These are phyloP conservation scores for Euproctis similis DNA, from an alignment of 2,888 invertebrate species.

Conservation along the genomic window DNA sequence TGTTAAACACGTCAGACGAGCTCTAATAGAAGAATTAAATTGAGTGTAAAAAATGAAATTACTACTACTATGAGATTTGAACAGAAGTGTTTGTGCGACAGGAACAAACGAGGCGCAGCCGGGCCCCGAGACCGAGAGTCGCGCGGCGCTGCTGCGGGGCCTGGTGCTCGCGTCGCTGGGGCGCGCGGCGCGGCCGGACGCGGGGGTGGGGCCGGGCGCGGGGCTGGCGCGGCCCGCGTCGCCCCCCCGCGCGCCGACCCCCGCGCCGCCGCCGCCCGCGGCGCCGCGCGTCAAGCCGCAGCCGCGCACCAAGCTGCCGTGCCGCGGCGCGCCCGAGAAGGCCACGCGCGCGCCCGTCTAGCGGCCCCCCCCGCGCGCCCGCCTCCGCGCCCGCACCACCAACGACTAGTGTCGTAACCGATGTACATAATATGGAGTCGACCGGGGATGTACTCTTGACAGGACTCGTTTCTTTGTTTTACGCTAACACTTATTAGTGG, in stretches of 20 bases:
- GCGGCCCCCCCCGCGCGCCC: slow-evolving; percentile 13
- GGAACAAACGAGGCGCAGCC: slow-evolving; percentile 37
- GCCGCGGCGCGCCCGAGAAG: slow-evolving; percentile 5
- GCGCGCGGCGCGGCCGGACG: slow-evolving; percentile 35
- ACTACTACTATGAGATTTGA: too few relatives aligned
- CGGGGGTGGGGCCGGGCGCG: slow-evolving; percentile 17
- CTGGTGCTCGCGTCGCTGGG: slow-evolving; percentile 66
- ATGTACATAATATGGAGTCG: slow-evolving; percentile 40
- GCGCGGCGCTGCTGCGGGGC: slow-evolving; percentile 62
- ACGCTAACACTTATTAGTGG: slow-evolving; percentile 63
- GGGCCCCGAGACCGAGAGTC: slow-evolving; percentile 47
- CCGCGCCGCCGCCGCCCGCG: slow-evolving; percentile 30
- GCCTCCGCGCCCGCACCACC: slow-evolving; percentile 26
- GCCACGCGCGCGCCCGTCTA: slow-evolving; percentile 5
- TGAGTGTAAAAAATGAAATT: too few relatives aligned
- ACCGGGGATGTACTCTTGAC: slow-evolving; percentile 29
- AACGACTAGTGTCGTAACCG: slow-evolving; percentile 31
- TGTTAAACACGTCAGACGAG: too few relatives aligned
- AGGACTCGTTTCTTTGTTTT: slow-evolving; percentile 49
- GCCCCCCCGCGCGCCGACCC: slow-evolving; percentile 14
- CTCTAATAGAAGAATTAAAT: too few relatives aligned
- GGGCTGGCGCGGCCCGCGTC: slow-evolving; percentile 20
- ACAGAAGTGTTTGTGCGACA: too few relatives aligned
- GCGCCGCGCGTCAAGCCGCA: slow-evolving; percentile 56
- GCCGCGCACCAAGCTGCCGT: slow-evolving; percentile 54